Evolutionary conservation across 53 echinoderm and acorn worm species (phyloP).

Genomic region (Paelopatides confundens): DNA sequence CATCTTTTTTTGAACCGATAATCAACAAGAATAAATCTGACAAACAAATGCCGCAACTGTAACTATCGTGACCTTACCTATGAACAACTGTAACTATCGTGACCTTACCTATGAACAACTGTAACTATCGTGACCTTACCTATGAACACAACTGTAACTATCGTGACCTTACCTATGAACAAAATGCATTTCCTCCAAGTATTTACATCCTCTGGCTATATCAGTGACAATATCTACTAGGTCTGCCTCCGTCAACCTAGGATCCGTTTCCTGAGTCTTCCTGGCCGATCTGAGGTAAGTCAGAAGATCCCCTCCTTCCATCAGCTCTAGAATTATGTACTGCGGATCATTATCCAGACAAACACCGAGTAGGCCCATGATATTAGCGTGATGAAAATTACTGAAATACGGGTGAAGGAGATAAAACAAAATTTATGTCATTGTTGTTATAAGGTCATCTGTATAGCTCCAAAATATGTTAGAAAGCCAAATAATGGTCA

Average conservation of each 20-base stretch:
- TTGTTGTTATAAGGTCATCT: too few relatives aligned
- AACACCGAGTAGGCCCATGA: constrained; percentile 86
- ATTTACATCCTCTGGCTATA: constrained; percentile 88
- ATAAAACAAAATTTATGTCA: too few relatives aligned
- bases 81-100: too few relatives aligned
- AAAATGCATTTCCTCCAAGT: constrained; percentile 91
- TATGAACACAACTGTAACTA: constrained; percentile 64
- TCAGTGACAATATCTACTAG: constrained; percentile 90
- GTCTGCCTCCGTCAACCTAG: constrained; percentile 68
- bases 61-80: too few relatives aligned
- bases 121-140: constrained; percentile 53
- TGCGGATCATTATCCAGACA: constrained; percentile 98
- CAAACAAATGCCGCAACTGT: too few relatives aligned
- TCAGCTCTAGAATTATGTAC: constrained; percentile 93
- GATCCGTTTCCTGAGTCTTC: constrained; percentile 59
- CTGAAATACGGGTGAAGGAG: too few relatives aligned
- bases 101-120: too few relatives aligned
- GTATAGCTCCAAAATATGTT: too few relatives aligned
- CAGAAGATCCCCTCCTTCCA: constrained; percentile 97
- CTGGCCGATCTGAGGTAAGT: constrained; percentile 82
- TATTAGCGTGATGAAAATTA: constrained; percentile 93
- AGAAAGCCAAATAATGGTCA: too few relatives aligned
- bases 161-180: constrained; percentile 83
- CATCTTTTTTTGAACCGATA: too few relatives aligned
- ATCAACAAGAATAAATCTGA: too few relatives aligned